Conservation (phyloP, 2,888 invertebrate genomes). For the Eupithecia vulgata region DNA sequence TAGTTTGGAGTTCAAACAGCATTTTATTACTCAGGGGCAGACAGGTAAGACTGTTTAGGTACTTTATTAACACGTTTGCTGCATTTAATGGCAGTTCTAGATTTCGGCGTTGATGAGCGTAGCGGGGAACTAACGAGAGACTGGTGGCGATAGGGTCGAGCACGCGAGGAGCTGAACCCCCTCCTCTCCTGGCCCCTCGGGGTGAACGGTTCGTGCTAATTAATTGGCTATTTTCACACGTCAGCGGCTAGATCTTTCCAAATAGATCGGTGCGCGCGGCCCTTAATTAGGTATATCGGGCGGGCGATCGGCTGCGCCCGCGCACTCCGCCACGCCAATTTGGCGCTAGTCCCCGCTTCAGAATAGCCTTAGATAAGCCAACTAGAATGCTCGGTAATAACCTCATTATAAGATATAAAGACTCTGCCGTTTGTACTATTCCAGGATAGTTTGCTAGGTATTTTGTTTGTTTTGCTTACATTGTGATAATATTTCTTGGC, state of each 20-base stretch:
- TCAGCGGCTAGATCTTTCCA: slow-evolving; percentile 81
- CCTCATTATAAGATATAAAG: slow-evolving; percentile 81
- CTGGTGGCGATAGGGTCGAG: slow-evolving; percentile 60
- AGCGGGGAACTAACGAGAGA: slow-evolving; percentile 57
- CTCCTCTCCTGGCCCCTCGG: slow-evolving; percentile 39
- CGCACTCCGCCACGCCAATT: slow-evolving; percentile 81
- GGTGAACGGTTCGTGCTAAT: slow-evolving; percentile 77
- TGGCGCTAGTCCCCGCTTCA: slow-evolving; percentile 76
- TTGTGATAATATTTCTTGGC: slow-evolving; percentile 31
- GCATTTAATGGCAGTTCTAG: slow-evolving; percentile 38
- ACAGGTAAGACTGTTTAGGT: neutral
- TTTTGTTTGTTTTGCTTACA: slow-evolving; percentile 29
- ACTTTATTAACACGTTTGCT: slow-evolving; percentile 32
- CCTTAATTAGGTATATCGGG: slow-evolving; percentile 76
- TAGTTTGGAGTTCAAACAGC: neutral
- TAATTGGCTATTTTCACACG: slow-evolving; percentile 85
- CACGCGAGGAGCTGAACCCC: slow-evolving; percentile 75
- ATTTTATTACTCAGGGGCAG: neutral
- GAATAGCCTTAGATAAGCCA: slow-evolving; percentile 73
- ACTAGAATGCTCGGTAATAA: slow-evolving; percentile 80
- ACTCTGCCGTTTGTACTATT: slow-evolving; percentile 69
- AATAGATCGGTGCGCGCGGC: slow-evolving; percentile 80
- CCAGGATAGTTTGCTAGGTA: slow-evolving; percentile 54
- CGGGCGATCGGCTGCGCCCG: slow-evolving; percentile 74
- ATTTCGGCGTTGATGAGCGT: slow-evolving; percentile 45